Percentiles rank a stretch among this genome's conserved stretches.
phyloP scores from a whole-genome alignment of 2,113 vertebrate species.

The Trogon surrucura region DNA sequence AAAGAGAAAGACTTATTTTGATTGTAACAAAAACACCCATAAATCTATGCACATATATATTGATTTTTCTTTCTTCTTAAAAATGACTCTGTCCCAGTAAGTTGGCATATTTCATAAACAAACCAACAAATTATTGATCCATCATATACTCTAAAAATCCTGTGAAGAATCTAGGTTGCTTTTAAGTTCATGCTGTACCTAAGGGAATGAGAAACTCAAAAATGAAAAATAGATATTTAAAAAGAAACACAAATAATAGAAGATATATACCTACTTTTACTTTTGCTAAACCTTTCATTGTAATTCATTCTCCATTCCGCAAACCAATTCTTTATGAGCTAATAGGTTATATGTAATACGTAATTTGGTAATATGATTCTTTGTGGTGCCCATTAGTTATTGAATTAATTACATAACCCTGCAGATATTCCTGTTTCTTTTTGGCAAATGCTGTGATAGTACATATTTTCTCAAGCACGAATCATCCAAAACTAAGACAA shows the following conservation, averaged over 20 bases:
- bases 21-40: conserved; percentile 83
- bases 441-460: not conserved
- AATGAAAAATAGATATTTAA: conserved; percentile 80
- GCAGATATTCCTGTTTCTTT: not conserved
- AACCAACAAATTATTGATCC: conserved; percentile 87
- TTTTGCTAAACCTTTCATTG: conserved; percentile 19
- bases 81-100: conserved; percentile 84
- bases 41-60: conserved; percentile 87
- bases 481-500: not conserved
- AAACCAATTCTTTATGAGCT: not conserved
- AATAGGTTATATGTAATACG: not conserved
- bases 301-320: conserved; percentile 45
- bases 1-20: conserved; percentile 78
- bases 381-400: conserved; percentile 5
- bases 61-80: conserved; percentile 83
- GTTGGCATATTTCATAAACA: conserved; percentile 89
- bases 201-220: conserved; percentile 77
- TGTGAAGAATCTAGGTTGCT: conserved; percentile 80
- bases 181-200: conserved; percentile 80
- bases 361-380: not conserved
- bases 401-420: not conserved
- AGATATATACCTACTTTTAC: conserved; percentile 61
- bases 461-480: not conserved
- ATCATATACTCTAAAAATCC: conserved; percentile 80
- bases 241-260: conserved; percentile 65